Conservation (phyloP, 2,797 vertebrate genomes). For the Falco cherrug region DNA sequence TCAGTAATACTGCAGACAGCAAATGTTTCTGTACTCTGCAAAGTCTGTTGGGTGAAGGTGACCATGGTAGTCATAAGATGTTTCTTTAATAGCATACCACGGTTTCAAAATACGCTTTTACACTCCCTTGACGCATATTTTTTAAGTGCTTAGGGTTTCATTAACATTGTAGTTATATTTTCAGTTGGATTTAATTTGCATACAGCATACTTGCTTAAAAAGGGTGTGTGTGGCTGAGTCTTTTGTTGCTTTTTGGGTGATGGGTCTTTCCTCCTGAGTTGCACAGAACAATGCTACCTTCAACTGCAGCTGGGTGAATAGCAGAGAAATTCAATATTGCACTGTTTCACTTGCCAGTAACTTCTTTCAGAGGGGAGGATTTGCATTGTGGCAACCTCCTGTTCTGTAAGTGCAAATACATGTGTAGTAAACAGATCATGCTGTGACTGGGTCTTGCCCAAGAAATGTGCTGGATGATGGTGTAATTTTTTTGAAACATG, state of each 20-base stretch:
- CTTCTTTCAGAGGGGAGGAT: not conserved
- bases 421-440: fast-evolving
- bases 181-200: conserved; percentile 43
- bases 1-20: conserved; percentile 38
- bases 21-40: not conserved
- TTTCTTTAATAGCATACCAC: not conserved
- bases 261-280: not conserved
- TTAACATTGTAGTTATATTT: not conserved
- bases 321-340: not conserved
- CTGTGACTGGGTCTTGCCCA: not conserved
- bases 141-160: conserved; percentile 9
- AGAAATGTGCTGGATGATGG: not conserved
- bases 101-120: conserved; percentile 28
- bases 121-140: not conserved
- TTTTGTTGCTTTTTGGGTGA: not conserved
- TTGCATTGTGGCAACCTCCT: not conserved
- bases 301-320: not conserved
- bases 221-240: not conserved
- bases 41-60: conserved; percentile 19
- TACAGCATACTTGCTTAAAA: not conserved
- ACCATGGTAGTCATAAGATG: not conserved
- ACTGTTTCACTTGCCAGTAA: not conserved
- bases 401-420: not conserved
- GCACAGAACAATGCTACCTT: not conserved
- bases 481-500: not conserved